Percentiles rank a stretch among this genome's conserved stretches.
Evolutionary conservation across 2,113 vertebrate genomes (phyloP).

Genomic region (Perccottus glenii): DNA sequence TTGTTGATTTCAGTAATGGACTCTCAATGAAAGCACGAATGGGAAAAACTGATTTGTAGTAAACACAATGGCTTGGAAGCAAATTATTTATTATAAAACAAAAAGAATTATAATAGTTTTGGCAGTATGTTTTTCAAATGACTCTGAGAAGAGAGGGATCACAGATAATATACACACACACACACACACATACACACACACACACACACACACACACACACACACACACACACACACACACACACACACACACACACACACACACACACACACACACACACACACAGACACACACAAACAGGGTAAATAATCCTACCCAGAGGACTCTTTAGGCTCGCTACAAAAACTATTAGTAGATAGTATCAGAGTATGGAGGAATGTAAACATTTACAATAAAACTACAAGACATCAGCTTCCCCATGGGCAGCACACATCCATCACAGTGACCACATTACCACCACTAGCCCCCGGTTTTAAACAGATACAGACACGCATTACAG

Average conservation of each 20-base stretch:
- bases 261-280: conserved; percentile 10
- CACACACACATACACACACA: neutral
- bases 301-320: conserved; percentile 69
- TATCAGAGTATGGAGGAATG: conserved; percentile 78
- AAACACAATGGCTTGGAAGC: conserved; percentile 10
- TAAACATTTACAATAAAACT: conserved; percentile 84
- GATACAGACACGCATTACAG: conserved; percentile 33
- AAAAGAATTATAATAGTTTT: conserved; percentile 8
- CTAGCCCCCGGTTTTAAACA: conserved; percentile 11
- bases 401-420: conserved; percentile 69
- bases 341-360: conserved; percentile 83
- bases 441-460: conserved; percentile 40
- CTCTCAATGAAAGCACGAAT: conserved; percentile 17
- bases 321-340: conserved; percentile 67
- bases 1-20: conserved; percentile 43
- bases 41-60: conserved; percentile 26
- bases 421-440: conserved; percentile 73
- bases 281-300: conserved; percentile 19
- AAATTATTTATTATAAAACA: neutral
- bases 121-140: conserved; percentile 15
- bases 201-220: too few species aligned
- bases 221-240: too few species aligned
- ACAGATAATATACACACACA: conserved; percentile 65
- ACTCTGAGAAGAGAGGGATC: conserved; percentile 67
- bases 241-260: too few species aligned